Base-by-base conservation (phyloP, 2,888 invertebrate species). In the Ormia ochracea region DNA sequence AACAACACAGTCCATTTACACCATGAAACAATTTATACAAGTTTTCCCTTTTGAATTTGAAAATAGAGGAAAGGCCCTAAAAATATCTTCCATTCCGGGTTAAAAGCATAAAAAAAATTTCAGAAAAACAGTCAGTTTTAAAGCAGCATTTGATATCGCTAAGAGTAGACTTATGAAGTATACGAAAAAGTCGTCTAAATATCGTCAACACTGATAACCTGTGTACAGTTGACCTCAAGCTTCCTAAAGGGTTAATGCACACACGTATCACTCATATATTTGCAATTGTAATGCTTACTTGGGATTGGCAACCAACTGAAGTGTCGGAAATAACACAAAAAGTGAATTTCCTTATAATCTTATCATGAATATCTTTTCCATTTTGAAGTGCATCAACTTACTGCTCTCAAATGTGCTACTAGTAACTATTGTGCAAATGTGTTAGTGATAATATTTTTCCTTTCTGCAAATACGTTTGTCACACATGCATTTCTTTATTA, bases 301-400 rank as follows among this genome's bases (percentile, higher is more conserved):
- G 14, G 43, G n/a, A 54, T 45, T 63, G 72, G 43, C 61, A 61
- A 26, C 33, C 61, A 61, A 26, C 33, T 63, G 50, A 43, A 72
- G 61, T 72, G 45, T n/a, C 21, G 52, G 12, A 63, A 72, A 26
- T 43, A 54, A 52, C 43, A 58, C n/a, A 50, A 56, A 21, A 52
- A 43, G 2, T 50, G 28, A 61, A 52, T 21, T 50, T 14, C 31
- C 50, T 38, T 41, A 43, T 21, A 59, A 41, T 72, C 59, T 61
- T 56, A 69, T 69, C 68, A 58, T 70, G 28, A 26, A 50, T 54
- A 43, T 54, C 52, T 52, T 52, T 54, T 23, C 65, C 26, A 36
- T 48, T 58, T 36, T 17, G 36, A 73, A 73, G 63, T 73, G 61
- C 54, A 26, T 52, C 72, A 61, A 58, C 68, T 56, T 41, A 56